Percentiles rank a stretch among this genome's conserved stretches.
Conservation (phyloP, 2,888 invertebrate species). For the Callyntrura guangdongensis region DNA sequence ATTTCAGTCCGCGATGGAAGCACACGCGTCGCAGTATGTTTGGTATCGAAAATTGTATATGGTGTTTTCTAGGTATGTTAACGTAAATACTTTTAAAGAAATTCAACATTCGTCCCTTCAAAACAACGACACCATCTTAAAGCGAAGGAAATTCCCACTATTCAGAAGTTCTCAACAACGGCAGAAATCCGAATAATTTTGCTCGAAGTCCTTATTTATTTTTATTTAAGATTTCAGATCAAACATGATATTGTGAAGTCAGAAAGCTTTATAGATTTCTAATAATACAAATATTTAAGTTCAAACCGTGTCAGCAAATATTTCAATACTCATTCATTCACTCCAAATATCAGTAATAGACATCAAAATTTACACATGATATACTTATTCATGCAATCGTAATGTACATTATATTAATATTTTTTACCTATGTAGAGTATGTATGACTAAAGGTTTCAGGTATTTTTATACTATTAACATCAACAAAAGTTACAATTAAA, state of each 20-base stretch:
- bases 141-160: slow-evolving; percentile 58
- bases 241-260: slow-evolving; percentile 47
- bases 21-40: slow-evolving; percentile 95
- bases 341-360: slow-evolving; percentile 6
- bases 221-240: slow-evolving; percentile 72
- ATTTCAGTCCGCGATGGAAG: slow-evolving; percentile 91
- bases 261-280: slow-evolving; percentile 44
- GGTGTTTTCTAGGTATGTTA: slow-evolving; percentile 94
- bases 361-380: slow-evolving; percentile 5
- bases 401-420: slow-evolving; percentile 32
- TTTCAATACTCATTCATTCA: slow-evolving; percentile 40
- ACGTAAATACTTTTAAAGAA: slow-evolving; percentile 91
- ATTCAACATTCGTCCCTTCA: slow-evolving; percentile 34
- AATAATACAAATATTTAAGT: slow-evolving; percentile 60
- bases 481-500: slow-evolving; percentile 31
- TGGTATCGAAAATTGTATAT: slow-evolving; percentile 98
- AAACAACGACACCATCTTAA: not conserved
- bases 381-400: not conserved
- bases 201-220: slow-evolving; percentile 43
- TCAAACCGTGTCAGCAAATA: not conserved
- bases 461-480: slow-evolving; percentile 46
- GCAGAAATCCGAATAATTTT: slow-evolving; percentile 63
- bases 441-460: slow-evolving; percentile 54
- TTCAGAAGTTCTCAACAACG: slow-evolving; percentile 65
- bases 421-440: slow-evolving; percentile 11